These are phyloP conservation scores for Sebastes hubbsi DNA, from an alignment of 2,797 vertebrate genomes.

Conservation along the genomic window DNA sequence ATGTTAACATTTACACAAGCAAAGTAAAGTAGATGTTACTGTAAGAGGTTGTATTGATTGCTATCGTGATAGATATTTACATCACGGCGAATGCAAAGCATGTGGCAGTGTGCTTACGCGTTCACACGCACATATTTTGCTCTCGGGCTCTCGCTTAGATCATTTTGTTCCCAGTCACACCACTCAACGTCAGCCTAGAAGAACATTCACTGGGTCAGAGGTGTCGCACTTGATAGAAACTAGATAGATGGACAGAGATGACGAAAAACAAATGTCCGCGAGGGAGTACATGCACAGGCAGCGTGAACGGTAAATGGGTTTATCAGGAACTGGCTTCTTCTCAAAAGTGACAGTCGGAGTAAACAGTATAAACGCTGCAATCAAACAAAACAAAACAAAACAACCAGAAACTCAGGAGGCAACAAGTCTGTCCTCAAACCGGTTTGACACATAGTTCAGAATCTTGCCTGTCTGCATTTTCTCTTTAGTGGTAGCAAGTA, in stretches of 20 bases:
- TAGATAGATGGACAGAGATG: neutral
- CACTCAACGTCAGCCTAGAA: neutral
- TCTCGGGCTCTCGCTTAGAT: slow-evolving; percentile 1
- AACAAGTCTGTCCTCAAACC: slow-evolving; percentile 49
- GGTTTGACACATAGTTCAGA: slow-evolving; percentile 61
- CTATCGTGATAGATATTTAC: neutral
- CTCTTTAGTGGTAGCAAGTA: slow-evolving; percentile 3
- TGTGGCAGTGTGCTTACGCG: neutral
- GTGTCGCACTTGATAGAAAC: slow-evolving; percentile 5
- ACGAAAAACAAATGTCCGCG: neutral
- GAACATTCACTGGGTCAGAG: neutral
- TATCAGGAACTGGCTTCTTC: neutral
- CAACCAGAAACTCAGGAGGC: slow-evolving; percentile 37
- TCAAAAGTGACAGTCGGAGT: neutral
- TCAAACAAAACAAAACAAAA: slow-evolving; percentile 34
- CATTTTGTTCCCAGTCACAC: slow-evolving; percentile 11
- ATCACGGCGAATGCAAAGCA: neutral
- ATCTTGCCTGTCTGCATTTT: slow-evolving; percentile 73
- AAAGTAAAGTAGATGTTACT: neutral
- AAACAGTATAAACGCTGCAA: neutral
- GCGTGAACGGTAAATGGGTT: neutral
- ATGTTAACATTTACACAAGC: slow-evolving; percentile 38
- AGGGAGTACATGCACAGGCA: neutral
- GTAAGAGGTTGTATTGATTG: neutral
- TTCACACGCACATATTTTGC: neutral